Conservation (phyloP, 1,140 invertebrate genomes). For the Ooceraea biroi region DNA sequence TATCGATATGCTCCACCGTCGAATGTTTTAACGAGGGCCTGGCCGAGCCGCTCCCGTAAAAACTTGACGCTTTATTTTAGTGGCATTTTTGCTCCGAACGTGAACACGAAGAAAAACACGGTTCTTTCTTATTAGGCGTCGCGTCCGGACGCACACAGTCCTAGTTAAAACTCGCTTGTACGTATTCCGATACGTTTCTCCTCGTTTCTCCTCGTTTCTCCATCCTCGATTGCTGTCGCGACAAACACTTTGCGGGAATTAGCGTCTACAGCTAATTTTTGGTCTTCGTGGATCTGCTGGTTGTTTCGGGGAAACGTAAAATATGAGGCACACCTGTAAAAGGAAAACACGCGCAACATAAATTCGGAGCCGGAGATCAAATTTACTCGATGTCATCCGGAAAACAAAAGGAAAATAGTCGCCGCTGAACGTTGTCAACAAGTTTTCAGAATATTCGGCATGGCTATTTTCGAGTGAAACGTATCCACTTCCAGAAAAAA, state of each 20-base stretch:
- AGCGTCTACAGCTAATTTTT: background rate
- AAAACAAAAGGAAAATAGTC: too few relatives aligned
- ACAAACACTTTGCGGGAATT: constrained; percentile 18
- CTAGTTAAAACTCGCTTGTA: background rate
- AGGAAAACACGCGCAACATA: too few relatives aligned
- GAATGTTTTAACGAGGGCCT: background rate
- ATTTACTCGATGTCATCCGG: too few relatives aligned
- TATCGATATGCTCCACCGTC: background rate
- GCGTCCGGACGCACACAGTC: constrained; percentile 32
- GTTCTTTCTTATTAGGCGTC: constrained; percentile 11
- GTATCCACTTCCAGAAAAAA: too few relatives aligned
- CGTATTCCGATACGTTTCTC: constrained; percentile 3
- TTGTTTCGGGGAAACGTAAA: background rate
- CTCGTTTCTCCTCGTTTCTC: background rate
- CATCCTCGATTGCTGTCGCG: background rate
- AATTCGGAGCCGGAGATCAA: too few relatives aligned
- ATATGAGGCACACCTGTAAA: too few relatives aligned
- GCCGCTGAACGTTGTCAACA: too few relatives aligned
- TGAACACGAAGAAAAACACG: constrained; percentile 21
- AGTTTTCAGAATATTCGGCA: too few relatives aligned
- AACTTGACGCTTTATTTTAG: constrained; percentile 21
- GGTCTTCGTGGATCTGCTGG: background rate
- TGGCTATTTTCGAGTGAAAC: too few relatives aligned
- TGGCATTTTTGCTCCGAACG: background rate
- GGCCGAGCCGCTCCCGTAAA: background rate